phyloP scores from a whole-genome alignment of 1,140 invertebrate genomes.

The Holcopasites calliopsidis region DNA sequence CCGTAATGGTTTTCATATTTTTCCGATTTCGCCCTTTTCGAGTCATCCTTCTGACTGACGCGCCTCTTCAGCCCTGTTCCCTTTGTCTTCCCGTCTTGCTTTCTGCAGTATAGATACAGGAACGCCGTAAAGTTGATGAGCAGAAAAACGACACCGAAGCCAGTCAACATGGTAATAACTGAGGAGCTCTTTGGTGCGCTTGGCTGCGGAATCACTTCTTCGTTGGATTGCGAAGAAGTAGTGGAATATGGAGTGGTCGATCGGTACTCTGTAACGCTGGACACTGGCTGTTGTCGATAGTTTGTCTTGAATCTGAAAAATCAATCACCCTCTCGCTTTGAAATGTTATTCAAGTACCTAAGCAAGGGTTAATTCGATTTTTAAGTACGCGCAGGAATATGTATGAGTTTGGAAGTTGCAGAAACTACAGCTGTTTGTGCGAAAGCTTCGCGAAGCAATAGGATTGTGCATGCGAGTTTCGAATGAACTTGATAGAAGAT shows the following conservation, averaged over 20 bases:
- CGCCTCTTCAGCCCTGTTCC: slow-evolving; percentile 79
- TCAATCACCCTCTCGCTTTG: background rate
- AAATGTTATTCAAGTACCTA: no score
- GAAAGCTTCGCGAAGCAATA: background rate
- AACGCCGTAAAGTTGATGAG: slow-evolving; percentile 90
- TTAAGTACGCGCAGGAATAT: background rate
- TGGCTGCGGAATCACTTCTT: slow-evolving; percentile 31
- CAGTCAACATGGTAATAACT: slow-evolving; percentile 86
- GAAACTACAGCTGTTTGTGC: background rate
- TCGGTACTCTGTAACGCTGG: slow-evolving; percentile 13
- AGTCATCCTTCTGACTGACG: slow-evolving; percentile 59
- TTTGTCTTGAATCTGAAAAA: background rate
- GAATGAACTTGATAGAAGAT: background rate
- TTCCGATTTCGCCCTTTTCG: slow-evolving; percentile 61
- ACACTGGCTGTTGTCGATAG: background rate
- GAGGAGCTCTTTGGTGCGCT: slow-evolving; percentile 68
- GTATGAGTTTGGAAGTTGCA: background rate
- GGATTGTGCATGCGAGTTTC: background rate
- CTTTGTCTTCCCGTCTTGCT: slow-evolving; percentile 81
- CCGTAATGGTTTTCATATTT: slow-evolving; percentile 60
- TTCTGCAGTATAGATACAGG: slow-evolving; percentile 88
- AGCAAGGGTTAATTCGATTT: background rate
- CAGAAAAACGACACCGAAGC: slow-evolving; percentile 88
- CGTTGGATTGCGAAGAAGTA: background rate
- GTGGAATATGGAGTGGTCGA: background rate